phyloP scores from a whole-genome alignment of 1,140 invertebrate genomes.

The Myzus persicae region DNA sequence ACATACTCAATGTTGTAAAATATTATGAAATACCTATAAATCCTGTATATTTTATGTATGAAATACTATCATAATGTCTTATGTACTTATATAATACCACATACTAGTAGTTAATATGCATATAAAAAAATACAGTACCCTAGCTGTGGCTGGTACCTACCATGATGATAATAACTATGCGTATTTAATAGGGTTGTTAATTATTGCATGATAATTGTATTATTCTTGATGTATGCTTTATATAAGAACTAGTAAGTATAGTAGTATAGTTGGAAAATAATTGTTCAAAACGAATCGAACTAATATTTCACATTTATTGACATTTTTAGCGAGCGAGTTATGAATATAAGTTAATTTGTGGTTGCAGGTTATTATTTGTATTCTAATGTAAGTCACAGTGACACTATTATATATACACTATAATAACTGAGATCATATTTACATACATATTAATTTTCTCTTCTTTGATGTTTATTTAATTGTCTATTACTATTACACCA shows the following conservation, averaged over 20 bases:
- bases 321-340: no score
- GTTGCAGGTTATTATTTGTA: neutral
- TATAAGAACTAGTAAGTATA: neutral
- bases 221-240: no score
- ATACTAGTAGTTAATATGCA: neutral
- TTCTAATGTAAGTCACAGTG: neutral
- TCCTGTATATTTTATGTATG: neutral
- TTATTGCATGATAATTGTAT: neutral
- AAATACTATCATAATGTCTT: neutral
- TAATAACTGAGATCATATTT: neutral
- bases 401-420: neutral
- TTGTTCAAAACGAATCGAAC: neutral
- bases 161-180: neutral
- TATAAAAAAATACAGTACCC: neutral
- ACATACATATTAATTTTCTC: conserved; percentile 6
- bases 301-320: neutral
- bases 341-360: neutral
- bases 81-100: neutral
- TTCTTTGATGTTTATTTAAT: conserved; percentile 44
- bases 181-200: neutral
- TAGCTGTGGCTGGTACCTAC: no score
- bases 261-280: neutral
- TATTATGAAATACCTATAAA: neutral
- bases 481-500: conserved; percentile 1
- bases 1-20: neutral